Conservation (phyloP, 2,888 invertebrate species). For the Neria commutata region DNA sequence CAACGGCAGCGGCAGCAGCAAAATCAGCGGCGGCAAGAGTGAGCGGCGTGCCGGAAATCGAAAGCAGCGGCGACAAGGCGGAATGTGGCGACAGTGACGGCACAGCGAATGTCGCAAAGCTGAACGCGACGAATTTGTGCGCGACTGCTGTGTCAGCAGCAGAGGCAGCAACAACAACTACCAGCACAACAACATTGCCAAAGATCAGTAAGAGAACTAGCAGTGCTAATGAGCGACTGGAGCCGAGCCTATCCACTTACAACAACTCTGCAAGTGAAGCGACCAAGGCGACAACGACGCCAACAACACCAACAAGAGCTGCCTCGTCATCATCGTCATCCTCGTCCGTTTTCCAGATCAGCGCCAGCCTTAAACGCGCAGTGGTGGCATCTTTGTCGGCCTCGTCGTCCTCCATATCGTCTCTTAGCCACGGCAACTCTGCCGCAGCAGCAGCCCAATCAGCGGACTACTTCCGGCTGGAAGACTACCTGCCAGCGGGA, state of each 20-base stretch:
- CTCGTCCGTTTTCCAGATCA: slow-evolving; percentile 25
- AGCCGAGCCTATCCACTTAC: slow-evolving; percentile 49
- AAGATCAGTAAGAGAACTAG: slow-evolving; percentile 51
- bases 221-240: slow-evolving; percentile 50
- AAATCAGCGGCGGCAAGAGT: slow-evolving; percentile 28
- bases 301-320: slow-evolving; percentile 4
- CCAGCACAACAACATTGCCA: slow-evolving; percentile 53
- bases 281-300: not conserved
- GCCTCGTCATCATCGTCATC: slow-evolving; percentile 14
- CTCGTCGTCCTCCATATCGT: slow-evolving; percentile 39
- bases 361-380: slow-evolving; percentile 32
- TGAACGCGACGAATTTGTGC: no score
- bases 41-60: slow-evolving; percentile 17
- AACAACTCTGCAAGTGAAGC: slow-evolving; percentile 36
- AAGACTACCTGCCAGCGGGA: slow-evolving; percentile 81
- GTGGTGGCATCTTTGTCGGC: slow-evolving; percentile 38
- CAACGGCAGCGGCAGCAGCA: slow-evolving; percentile 17
- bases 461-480: slow-evolving; percentile 75
- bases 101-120: not conserved
- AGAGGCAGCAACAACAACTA: slow-evolving; percentile 3
- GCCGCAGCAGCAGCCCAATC: not conserved
- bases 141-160: no score
- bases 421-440: slow-evolving; percentile 32
- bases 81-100: not conserved
- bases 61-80: not conserved